Percentiles rank a stretch among this genome's conserved stretches.
Conservation (phyloP, 2,797 vertebrate genomes). For the Hoplostethus atlanticus region DNA sequence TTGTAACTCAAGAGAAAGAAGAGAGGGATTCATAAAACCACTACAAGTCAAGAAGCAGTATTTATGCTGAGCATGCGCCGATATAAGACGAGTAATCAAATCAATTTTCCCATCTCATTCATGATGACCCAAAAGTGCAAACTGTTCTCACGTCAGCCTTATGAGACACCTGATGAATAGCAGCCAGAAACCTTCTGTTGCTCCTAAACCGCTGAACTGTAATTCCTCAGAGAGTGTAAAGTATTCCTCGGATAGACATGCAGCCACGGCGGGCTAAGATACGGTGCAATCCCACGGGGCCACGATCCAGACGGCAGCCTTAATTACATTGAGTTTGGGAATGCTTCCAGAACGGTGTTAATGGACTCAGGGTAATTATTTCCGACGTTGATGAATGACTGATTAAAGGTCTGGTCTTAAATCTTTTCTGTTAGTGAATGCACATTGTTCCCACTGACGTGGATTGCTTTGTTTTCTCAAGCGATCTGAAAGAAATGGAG, state of each 20-base stretch:
- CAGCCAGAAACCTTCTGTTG: slow-evolving; percentile 1
- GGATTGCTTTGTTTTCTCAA: background rate
- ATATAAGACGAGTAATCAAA: too few species aligned
- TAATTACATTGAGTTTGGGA: slow-evolving; percentile 36
- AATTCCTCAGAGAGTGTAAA: background rate
- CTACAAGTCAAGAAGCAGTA: too few species aligned
- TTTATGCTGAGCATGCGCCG: background rate
- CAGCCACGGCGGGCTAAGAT: background rate
- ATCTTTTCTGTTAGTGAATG: slow-evolving; percentile 6
- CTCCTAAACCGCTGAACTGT: slow-evolving; percentile 24
- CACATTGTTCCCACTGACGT: background rate
- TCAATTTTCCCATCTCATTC: background rate
- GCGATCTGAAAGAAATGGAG: slow-evolving; percentile 8
- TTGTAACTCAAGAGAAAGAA: background rate
- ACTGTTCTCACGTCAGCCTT: background rate
- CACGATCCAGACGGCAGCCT: slow-evolving; percentile 16
- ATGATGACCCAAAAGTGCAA: background rate
- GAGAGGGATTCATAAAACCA: too few species aligned
- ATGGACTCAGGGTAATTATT: slow-evolving; percentile 18
- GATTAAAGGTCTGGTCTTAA: slow-evolving; percentile 33
- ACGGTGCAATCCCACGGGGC: background rate
- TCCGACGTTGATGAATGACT: slow-evolving; percentile 37
- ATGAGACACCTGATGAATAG: slow-evolving; percentile 19
- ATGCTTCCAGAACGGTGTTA: slow-evolving; percentile 28
- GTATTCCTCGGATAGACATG: background rate